phyloP scores from a whole-genome alignment of 2,113 vertebrate genomes.

The Mastomys coucha region DNA sequence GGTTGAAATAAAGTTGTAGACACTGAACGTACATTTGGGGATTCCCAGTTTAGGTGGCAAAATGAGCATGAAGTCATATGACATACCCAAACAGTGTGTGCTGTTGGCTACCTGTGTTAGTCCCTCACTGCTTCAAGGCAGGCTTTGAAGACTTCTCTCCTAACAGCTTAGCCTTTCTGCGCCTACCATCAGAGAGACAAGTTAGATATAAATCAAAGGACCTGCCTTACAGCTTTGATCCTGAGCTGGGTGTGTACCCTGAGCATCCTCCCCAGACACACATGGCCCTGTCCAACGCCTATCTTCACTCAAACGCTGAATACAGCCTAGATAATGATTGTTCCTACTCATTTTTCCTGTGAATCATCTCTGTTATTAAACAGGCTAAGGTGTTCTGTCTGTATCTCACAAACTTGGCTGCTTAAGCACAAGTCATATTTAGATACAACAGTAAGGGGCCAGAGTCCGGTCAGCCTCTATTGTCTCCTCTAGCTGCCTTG shows the following conservation, averaged over 20 bases:
- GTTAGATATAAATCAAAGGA: background rate
- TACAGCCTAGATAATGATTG: background rate
- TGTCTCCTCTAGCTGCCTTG: background rate
- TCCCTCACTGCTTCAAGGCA: background rate
- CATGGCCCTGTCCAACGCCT: background rate
- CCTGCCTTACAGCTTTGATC: background rate
- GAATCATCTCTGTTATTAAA: background rate
- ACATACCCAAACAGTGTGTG: background rate
- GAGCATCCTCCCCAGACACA: background rate
- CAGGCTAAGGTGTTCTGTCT: background rate
- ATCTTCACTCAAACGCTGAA: background rate
- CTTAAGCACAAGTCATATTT: conserved; percentile 21
- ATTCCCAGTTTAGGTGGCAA: background rate
- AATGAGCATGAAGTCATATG: background rate
- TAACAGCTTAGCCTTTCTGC: conserved; percentile 10
- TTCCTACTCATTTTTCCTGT: background rate
- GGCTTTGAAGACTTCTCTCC: background rate
- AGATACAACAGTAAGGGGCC: background rate
- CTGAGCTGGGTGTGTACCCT: background rate
- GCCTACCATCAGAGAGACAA: background rate
- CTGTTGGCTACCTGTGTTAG: too few species aligned
- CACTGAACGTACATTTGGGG: background rate
- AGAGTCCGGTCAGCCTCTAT: background rate
- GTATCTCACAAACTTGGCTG: background rate
- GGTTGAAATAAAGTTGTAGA: background rate